These are phyloP conservation scores for Regulus satrapa DNA, from an alignment of 2,113 vertebrate species.

Conservation along the genomic window DNA sequence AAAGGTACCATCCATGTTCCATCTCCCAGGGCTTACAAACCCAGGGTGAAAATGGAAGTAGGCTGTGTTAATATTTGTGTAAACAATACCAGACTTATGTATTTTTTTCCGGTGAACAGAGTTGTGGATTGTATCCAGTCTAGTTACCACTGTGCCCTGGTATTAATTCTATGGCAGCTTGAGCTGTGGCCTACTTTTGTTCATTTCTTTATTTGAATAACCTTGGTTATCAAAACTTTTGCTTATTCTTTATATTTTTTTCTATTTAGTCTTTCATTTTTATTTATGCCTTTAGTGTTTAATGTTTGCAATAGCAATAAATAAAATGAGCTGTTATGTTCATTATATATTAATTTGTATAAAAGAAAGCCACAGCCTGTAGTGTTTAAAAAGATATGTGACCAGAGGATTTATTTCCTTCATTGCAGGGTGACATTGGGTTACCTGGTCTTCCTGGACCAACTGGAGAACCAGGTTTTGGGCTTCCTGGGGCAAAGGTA, in stretches of 20 bases:
- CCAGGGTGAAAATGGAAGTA: background rate
- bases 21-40: background rate
- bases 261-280: background rate
- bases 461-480: conserved; percentile 84
- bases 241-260: background rate
- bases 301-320: background rate
- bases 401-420: background rate
- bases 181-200: background rate
- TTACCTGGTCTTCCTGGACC: conserved; percentile 79
- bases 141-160: background rate
- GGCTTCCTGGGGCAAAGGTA: conserved; percentile 89
- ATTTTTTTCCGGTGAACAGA: background rate
- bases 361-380: background rate
- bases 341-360: background rate
- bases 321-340: background rate
- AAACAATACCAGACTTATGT: background rate
- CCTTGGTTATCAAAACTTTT: background rate
- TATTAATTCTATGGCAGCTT: background rate
- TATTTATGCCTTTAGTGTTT: background rate
- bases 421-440: conserved; percentile 81
- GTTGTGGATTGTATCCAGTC: background rate
- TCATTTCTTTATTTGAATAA: background rate
- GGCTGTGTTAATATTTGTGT: background rate
- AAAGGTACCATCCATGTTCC: conserved; percentile 76
- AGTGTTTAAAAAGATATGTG: background rate